Percentiles rank a stretch among this genome's conserved stretches.
phyloP scores from a whole-genome alignment of 2,888 invertebrate species.

The Ephialtes manifestator region DNA sequence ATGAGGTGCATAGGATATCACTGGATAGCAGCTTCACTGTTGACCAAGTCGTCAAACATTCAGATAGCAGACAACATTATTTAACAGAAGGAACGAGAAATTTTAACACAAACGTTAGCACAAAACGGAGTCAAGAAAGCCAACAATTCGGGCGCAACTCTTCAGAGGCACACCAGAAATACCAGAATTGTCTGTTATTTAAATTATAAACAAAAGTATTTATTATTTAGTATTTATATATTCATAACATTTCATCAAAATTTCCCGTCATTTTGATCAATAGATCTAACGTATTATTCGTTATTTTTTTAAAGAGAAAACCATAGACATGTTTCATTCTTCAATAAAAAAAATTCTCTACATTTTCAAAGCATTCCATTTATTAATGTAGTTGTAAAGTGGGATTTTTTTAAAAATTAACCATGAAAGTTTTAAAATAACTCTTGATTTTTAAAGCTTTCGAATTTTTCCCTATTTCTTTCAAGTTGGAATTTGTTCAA shows the following conservation, averaged over 20 bases:
- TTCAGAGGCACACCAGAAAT: constrained; percentile 5
- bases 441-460: too few relatives aligned
- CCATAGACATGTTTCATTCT: not conserved
- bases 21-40: constrained; percentile 52
- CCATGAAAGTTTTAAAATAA: too few relatives aligned
- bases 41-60: constrained; percentile 37
- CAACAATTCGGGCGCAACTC: constrained; percentile 14
- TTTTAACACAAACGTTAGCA: constrained; percentile 29
- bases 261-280: not conserved
- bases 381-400: too few relatives aligned
- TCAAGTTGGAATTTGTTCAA: too few relatives aligned
- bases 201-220: not conserved
- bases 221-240: too few relatives aligned
- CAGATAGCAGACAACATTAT: constrained; percentile 40
- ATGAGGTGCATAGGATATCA: constrained; percentile 37
- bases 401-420: too few relatives aligned
- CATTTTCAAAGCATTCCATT: too few relatives aligned
- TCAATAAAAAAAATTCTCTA: too few relatives aligned
- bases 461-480: too few relatives aligned
- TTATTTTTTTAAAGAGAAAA: not conserved
- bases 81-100: constrained; percentile 26
- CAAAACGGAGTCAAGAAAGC: constrained; percentile 11
- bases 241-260: not conserved
- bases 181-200: constrained; percentile 35
- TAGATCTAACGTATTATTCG: not conserved